phyloP scores from a whole-genome alignment of 2,113 vertebrate genomes.

The Pavo muticus region DNA sequence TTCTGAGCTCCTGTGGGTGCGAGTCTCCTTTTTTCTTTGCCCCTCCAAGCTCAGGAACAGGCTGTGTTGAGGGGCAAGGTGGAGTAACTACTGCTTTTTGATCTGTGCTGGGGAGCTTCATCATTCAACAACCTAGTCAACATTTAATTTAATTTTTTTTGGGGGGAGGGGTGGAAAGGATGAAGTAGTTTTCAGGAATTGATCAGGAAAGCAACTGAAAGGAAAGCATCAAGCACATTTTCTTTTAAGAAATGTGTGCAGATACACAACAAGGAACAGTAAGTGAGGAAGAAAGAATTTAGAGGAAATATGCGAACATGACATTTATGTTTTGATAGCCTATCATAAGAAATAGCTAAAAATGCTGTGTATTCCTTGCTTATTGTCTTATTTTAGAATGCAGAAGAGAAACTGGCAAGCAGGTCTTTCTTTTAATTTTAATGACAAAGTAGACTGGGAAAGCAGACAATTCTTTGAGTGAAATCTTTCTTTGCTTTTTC shows the following conservation, averaged over 20 bases:
- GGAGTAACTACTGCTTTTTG: background rate
- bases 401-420: background rate
- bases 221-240: background rate
- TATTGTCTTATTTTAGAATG: background rate
- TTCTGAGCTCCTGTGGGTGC: background rate
- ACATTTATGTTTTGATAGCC: background rate
- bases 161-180: background rate
- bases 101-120: background rate
- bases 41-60: background rate
- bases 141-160: background rate
- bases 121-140: background rate
- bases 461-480: background rate
- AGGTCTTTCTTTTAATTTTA: background rate
- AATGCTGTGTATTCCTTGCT: background rate
- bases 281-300: background rate
- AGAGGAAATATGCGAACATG: background rate
- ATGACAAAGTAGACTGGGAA: background rate
- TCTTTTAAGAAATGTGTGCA: background rate
- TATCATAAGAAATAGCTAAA: background rate
- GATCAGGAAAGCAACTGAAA: background rate
- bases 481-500: background rate
- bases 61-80: background rate
- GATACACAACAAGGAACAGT: background rate
- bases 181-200: background rate
- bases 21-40: background rate